phyloP scores from a whole-genome alignment of 2,797 vertebrate genomes.

The Platalea minor region DNA sequence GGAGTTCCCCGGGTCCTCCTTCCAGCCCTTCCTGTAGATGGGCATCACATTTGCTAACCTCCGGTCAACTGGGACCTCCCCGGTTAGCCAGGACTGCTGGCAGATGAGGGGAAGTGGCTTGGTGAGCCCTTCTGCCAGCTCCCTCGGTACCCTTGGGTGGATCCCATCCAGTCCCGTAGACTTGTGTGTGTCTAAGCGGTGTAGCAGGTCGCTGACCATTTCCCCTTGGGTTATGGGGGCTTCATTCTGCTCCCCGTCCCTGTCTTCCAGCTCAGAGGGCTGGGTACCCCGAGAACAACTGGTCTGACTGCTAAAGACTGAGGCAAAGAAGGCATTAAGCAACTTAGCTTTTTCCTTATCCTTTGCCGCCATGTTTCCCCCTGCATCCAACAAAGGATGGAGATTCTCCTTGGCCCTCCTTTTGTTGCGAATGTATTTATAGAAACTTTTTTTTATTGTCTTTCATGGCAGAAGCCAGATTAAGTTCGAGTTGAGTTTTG shows the following conservation, averaged over 20 bases:
- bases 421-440: background rate
- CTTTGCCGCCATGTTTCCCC: background rate
- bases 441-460: background rate
- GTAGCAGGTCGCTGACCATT: no score
- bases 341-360: background rate
- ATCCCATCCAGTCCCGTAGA: background rate
- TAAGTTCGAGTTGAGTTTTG: background rate
- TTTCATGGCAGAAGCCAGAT: background rate
- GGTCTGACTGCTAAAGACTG: background rate
- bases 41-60: background rate
- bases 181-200: background rate
- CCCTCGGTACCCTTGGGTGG: background rate
- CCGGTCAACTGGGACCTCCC: background rate
- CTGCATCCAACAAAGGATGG: rapidly evolving
- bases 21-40: background rate
- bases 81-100: background rate
- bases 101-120: background rate
- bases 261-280: background rate
- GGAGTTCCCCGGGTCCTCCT: background rate
- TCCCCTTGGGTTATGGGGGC: background rate
- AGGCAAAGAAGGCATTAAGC: background rate
- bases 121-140: background rate
- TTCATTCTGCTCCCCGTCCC: background rate
- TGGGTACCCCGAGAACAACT: background rate
- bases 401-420: background rate